Conservation (phyloP, 1,140 invertebrate species). For the Cydia splendana region DNA sequence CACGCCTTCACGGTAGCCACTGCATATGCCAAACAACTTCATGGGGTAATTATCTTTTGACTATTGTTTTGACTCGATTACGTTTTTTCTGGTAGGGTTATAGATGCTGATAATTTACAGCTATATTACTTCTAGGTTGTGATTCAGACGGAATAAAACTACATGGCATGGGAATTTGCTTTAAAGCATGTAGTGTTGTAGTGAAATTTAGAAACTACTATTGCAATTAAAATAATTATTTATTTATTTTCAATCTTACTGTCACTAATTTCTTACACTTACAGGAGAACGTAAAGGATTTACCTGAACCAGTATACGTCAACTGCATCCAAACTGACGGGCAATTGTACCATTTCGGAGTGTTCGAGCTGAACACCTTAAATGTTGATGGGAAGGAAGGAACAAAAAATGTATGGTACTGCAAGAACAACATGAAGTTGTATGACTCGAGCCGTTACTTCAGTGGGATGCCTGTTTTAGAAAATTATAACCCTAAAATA, state of each 20-base stretch:
- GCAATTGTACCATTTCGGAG: conserved; percentile 87
- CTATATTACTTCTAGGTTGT: no score
- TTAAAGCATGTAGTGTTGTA: background rate
- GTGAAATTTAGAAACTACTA: conserved; percentile 8
- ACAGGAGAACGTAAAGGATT: conserved; percentile 82
- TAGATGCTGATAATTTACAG: no score
- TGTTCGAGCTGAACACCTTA: conserved; percentile 93
- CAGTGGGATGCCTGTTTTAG: conserved; percentile 82
- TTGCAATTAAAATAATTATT: conserved; percentile 30
- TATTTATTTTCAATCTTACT: conserved; percentile 35
- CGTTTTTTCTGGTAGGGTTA: no score
- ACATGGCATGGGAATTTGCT: background rate
- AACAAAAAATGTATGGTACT: conserved; percentile 91
- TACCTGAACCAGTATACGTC: conserved; percentile 89
- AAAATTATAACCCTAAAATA: conserved; percentile 88
- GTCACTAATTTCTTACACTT: conserved; percentile 48
- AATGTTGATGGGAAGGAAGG: conserved; percentile 82
- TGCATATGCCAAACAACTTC: conserved; percentile 85
- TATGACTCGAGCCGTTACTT: conserved; percentile 84
- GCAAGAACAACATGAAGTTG: conserved; percentile 83
- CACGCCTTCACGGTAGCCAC: conserved; percentile 87
- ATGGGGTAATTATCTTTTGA: conserved; percentile 81
- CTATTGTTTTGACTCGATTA: background rate
- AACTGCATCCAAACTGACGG: conserved; percentile 91
- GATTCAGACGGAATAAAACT: no score